phyloP scores from a whole-genome alignment of 2,113 vertebrate species.

The Alouatta palliata region DNA sequence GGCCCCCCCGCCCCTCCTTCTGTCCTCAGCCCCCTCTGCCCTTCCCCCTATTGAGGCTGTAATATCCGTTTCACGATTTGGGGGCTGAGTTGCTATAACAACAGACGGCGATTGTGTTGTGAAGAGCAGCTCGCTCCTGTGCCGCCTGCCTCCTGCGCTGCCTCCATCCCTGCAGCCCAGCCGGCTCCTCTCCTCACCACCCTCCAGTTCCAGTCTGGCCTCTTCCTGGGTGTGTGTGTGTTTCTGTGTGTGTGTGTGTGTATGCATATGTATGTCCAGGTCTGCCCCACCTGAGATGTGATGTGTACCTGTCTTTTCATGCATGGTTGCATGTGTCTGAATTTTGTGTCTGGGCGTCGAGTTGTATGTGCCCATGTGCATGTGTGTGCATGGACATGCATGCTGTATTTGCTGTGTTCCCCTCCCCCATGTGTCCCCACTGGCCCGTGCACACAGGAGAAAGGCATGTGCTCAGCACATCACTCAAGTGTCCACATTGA shows the following conservation, averaged over 20 bases:
- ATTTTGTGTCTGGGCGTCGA: background rate
- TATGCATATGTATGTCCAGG: background rate
- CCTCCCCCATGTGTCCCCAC: background rate
- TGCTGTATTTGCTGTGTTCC: background rate
- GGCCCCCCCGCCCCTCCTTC: background rate
- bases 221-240: background rate
- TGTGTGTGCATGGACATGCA: background rate
- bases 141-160: slow-evolving; percentile 12
- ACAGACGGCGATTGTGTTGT: slow-evolving; percentile 79
- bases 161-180: slow-evolving; percentile 61
- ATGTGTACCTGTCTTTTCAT: background rate
- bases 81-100: slow-evolving; percentile 82
- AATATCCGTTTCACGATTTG: slow-evolving; percentile 82
- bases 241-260: background rate
- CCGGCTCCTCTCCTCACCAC: background rate
- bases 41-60: slow-evolving; percentile 72
- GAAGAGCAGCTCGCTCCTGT: slow-evolving; percentile 69
- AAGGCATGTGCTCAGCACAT: background rate
- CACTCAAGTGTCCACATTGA: background rate
- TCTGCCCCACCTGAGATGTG: background rate
- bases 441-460: background rate
- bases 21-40: slow-evolving; percentile 49
- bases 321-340: background rate
- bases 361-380: background rate
- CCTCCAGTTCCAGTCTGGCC: background rate